A percentile compares a stretch with the other conserved stretches of the same genome.
phyloP scores from a whole-genome alignment of 2,888 invertebrate species.

The Hyposoter didymator region DNA sequence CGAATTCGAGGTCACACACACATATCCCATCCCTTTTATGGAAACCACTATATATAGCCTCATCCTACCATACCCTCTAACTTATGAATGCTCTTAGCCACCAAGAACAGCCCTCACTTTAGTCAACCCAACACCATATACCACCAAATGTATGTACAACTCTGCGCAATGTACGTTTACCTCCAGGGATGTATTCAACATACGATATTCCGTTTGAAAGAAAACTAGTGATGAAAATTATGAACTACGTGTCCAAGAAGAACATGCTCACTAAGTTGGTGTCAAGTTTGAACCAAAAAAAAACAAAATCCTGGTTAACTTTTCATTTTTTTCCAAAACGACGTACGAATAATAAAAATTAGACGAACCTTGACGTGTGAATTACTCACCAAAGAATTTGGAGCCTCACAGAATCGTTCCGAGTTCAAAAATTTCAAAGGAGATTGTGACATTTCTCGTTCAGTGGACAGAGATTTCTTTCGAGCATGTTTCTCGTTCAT shows the following conservation, averaged over 20 bases:
- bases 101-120: slow-evolving; percentile 17
- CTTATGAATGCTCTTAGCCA: slow-evolving; percentile 57
- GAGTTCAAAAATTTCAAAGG: not conserved
- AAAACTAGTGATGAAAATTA: slow-evolving; percentile 37
- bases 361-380: not conserved
- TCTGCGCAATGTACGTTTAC: slow-evolving; percentile 31
- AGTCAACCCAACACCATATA: slow-evolving; percentile 14
- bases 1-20: slow-evolving; percentile 60
- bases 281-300: not conserved
- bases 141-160: slow-evolving; percentile 25
- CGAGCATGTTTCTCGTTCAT: not conserved
- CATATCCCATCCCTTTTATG: slow-evolving; percentile 12
- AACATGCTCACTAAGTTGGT: not conserved
- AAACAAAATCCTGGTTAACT: not conserved
- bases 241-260: slow-evolving; percentile 2
- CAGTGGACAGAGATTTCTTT: not conserved
- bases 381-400: not conserved
- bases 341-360: not conserved
- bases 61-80: slow-evolving; percentile 44
- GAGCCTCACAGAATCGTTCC: not conserved
- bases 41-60: slow-evolving; percentile 11
- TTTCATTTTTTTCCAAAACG: not conserved
- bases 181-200: slow-evolving; percentile 28
- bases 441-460: not conserved
- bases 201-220: slow-evolving; percentile 50